Conservation (phyloP, 2,113 vertebrate genomes). For the Eolophus roseicapilla region DNA sequence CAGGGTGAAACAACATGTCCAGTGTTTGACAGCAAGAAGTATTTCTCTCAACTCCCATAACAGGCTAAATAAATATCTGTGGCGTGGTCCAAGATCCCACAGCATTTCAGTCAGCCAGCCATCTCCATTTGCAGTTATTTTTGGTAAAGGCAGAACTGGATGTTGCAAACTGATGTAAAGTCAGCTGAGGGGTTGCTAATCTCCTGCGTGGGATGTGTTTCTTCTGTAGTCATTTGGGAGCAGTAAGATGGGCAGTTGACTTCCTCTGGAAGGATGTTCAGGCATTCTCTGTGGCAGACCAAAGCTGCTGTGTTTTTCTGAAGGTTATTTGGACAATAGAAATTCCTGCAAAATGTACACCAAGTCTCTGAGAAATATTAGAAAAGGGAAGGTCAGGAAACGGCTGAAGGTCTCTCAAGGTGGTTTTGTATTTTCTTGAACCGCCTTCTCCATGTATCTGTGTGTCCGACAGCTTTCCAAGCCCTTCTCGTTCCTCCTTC, state of each 20-base stretch:
- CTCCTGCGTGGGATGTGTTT: conserved; percentile 59
- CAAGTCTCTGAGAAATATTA: neutral
- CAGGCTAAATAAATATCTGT: neutral
- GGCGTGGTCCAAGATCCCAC: neutral
- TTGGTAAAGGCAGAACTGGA: conserved; percentile 36
- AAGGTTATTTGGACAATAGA: conserved; percentile 26
- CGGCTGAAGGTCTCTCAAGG: conserved; percentile 30
- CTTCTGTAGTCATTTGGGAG: conserved; percentile 35
- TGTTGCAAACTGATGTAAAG: conserved; percentile 20
- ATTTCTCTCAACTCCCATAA: conserved; percentile 6
- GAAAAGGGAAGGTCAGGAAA: conserved; percentile 19
- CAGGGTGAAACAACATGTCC: neutral
- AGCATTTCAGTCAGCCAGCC: conserved; percentile 34
- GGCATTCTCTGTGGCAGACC: neutral
- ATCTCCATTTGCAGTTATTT: neutral
- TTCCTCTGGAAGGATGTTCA: conserved; percentile 59
- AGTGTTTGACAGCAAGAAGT: neutral
- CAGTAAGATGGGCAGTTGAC: conserved; percentile 38
- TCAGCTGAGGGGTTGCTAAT: conserved; percentile 63
- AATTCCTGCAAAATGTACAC: conserved; percentile 1
- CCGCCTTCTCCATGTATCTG: accelerated
- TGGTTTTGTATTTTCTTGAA: conserved; percentile 36
- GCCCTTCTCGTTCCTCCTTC: neutral
- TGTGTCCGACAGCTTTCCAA: conserved; percentile 9
- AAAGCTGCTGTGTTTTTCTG: neutral